phyloP scores from a whole-genome alignment of 2,797 vertebrate species.

The Morelia viridis region DNA sequence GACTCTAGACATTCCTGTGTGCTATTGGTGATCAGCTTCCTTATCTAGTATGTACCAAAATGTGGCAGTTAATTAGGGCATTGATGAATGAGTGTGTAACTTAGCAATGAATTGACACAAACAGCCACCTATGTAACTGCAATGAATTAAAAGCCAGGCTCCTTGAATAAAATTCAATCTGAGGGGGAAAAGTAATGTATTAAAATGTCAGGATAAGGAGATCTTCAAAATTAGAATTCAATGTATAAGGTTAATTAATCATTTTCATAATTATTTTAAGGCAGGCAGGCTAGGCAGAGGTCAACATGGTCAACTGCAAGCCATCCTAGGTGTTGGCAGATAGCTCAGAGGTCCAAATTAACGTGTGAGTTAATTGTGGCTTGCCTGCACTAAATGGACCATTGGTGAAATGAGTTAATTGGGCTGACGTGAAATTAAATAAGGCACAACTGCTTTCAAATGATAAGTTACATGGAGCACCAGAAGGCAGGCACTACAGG shows the following conservation, averaged over 20 bases:
- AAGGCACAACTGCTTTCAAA: slow-evolving; percentile 60
- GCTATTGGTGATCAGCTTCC: neutral
- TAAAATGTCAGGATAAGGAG: slow-evolving; percentile 56
- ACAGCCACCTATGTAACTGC: slow-evolving; percentile 51
- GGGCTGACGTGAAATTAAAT: slow-evolving; percentile 68
- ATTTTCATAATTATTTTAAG: slow-evolving; percentile 59
- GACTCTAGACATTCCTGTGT: neutral
- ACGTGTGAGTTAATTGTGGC: slow-evolving; percentile 32
- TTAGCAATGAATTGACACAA: slow-evolving; percentile 53
- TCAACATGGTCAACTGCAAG: slow-evolving; percentile 20
- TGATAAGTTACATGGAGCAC: slow-evolving; percentile 31
- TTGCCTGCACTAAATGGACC: slow-evolving; percentile 64
- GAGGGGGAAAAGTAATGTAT: slow-evolving; percentile 56
- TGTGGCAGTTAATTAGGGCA: slow-evolving; percentile 49
- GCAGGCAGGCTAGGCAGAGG: slow-evolving; percentile 40
- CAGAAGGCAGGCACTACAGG: neutral
- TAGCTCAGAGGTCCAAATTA: slow-evolving; percentile 51
- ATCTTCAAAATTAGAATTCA: slow-evolving; percentile 55
- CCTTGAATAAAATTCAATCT: slow-evolving; percentile 53
- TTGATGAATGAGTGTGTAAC: slow-evolving; percentile 58
- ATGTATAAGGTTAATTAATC: slow-evolving; percentile 55
- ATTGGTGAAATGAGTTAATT: slow-evolving; percentile 64
- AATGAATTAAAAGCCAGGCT: slow-evolving; percentile 53
- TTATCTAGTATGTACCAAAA: slow-evolving; percentile 40
- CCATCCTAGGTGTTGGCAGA: slow-evolving; percentile 33